Evolutionary conservation across 2,113 vertebrate species (phyloP).

Genomic region (Glareola pratincola): DNA sequence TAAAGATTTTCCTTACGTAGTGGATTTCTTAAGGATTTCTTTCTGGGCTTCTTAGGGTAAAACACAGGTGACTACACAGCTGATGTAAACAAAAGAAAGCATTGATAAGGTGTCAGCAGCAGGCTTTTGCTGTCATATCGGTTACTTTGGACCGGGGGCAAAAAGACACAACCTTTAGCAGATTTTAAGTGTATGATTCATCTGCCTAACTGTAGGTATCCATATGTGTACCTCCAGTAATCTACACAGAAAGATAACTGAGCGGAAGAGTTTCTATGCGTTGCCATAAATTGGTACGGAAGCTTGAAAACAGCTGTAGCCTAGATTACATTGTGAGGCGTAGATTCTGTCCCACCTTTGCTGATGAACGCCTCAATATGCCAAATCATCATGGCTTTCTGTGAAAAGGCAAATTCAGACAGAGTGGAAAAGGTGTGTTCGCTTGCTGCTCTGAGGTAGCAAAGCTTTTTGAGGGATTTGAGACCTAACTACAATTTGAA

Average conservation of each 20-base stretch:
- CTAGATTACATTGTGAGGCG: neutral
- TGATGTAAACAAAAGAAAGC: neutral
- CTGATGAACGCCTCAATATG: neutral
- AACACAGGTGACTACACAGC: neutral
- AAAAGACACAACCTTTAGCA: neutral
- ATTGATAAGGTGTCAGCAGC: neutral
- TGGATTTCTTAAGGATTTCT: neutral
- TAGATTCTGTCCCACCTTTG: neutral
- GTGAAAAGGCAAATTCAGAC: neutral
- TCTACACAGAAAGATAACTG: neutral
- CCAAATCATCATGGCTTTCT: neutral
- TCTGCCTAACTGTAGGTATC: neutral
- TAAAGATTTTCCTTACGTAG: neutral
- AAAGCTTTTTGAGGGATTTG: neutral
- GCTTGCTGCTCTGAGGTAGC: neutral
- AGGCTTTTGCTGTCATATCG: rapidly evolving
- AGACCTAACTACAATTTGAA: neutral
- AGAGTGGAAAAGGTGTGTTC: neutral
- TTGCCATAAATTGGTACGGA: neutral
- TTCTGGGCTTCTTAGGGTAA: neutral
- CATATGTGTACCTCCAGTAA: neutral
- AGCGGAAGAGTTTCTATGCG: neutral
- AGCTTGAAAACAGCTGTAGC: neutral
- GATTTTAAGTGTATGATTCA: neutral
- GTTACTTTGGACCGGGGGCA: neutral